These are phyloP conservation scores for Enteromius afrohamiltoni DNA, from an alignment of 2,797 vertebrate species.

Conservation along the genomic window DNA sequence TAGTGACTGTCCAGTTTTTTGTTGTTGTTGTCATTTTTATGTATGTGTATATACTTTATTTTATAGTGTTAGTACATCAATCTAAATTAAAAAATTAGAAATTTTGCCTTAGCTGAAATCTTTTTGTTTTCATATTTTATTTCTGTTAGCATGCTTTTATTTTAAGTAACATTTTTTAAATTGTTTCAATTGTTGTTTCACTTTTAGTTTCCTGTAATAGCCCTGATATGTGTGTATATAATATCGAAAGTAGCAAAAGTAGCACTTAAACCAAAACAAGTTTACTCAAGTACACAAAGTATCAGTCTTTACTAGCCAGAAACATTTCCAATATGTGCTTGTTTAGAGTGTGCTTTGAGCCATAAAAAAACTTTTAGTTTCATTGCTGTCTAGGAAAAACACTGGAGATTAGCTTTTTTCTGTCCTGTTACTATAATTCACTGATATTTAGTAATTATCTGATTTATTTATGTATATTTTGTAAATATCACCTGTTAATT, in stretches of 20 bases:
- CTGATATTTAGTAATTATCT: slow-evolving; percentile 6
- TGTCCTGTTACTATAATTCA: slow-evolving; percentile 10
- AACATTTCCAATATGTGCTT: not conserved
- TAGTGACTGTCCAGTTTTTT: not conserved
- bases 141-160: not conserved
- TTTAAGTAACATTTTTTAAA: not conserved
- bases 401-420: not conserved
- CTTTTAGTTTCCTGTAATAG: not conserved
- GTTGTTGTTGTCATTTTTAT: too few species aligned
- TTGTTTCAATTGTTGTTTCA: not conserved
- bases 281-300: not conserved
- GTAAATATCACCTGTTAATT: slow-evolving; percentile 21
- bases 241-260: not conserved
- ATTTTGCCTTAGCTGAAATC: not conserved
- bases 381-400: not conserved
- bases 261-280: not conserved
- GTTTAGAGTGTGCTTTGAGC: not conserved
- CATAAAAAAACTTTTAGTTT: not conserved
- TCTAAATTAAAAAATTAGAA: too few species aligned
- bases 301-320: not conserved
- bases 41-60: too few species aligned
- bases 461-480: slow-evolving; percentile 18
- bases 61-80: not conserved
- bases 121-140: not conserved
- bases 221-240: not conserved